Evolutionary conservation across 2,888 invertebrate species (phyloP), one percentile per base, ranked within the genome.

Genomic region (Empis livida): DNA sequence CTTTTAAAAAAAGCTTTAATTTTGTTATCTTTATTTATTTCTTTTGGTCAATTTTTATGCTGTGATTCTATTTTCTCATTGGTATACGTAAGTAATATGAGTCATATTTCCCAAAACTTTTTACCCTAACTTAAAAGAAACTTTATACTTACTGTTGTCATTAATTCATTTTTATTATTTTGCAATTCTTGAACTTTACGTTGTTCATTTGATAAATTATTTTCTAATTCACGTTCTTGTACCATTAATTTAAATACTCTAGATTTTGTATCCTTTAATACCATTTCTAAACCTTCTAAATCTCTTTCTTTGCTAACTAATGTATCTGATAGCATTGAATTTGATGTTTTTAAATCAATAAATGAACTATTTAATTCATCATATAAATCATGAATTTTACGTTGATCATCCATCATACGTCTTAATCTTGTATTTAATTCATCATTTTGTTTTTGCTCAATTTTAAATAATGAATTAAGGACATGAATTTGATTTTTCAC

Each of bases 381-480:
- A 15, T 61, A 59, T 3, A 61, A 57, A 6, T 53, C 44, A 11
- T 57, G 56, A 13, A 56, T 50, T 14, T 57, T 43, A 13, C 51
- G 54, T 10, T 61, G 51, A 41, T 50, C 59, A 2, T 61, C 49
- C 1, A 51, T 35, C 1, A 59, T 57, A 3, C 55, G 51, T 10
- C 55, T 59, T 0, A 67, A 30, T 27, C 61, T 56, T n/a, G 53
- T 13, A 14, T 56, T 59, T 1, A 67, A 52, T 6, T 65, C 62
- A 13, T 56, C 57, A 32, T 62, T 65, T 14, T 60, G 61, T 20
- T 58, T 61, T 44, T 64, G 59, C 45, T 67, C 65, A 16, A 63
- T 57, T 13, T 60, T 60, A 45, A 61, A 57, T 11, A 65, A 41
- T 1, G 62, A 59, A n/a, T 58, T 56, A 3, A 57, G 56, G 0